A percentile compares a stretch with the other conserved stretches of the same genome.
These are phyloP conservation scores for Euplexia lucipara DNA, from an alignment of 2,888 invertebrate genomes.

Conservation along the genomic window DNA sequence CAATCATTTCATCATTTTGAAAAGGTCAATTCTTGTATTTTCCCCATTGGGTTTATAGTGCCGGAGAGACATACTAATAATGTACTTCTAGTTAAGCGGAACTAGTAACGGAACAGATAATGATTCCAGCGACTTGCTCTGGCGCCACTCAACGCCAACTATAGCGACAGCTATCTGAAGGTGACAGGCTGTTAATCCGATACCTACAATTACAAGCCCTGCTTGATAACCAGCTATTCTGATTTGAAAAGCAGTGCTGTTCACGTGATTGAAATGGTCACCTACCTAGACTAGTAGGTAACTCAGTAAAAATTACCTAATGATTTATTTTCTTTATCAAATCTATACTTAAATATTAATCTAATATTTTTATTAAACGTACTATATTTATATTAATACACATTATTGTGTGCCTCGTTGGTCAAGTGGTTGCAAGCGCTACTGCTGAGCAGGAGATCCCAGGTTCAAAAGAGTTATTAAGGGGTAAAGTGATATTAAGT, in stretches of 20 bases:
- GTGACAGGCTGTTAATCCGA: constrained; percentile 10
- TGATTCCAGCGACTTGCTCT: constrained; percentile 6
- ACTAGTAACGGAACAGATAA: constrained; percentile 25
- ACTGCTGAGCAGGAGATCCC: too few relatives aligned
- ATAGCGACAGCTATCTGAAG: constrained; percentile 10
- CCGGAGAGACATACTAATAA: background rate
- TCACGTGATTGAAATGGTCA: background rate
- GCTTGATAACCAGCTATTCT: constrained; percentile 15
- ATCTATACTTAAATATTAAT: too few relatives aligned
- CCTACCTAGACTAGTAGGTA: too few relatives aligned
- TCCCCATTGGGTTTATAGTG: background rate
- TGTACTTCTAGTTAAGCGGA: constrained; percentile 12
- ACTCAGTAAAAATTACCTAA: too few relatives aligned
- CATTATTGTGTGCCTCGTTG: too few relatives aligned
- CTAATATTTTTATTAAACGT: too few relatives aligned
- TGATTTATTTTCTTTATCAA: too few relatives aligned
- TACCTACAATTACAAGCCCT: constrained; percentile 1
- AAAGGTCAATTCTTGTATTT: background rate
- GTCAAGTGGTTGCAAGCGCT: too few relatives aligned
- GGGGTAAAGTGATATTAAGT: too few relatives aligned
- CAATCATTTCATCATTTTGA: background rate
- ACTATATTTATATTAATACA: too few relatives aligned
- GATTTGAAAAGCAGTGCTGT: background rate
- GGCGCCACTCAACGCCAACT: constrained; percentile 21
- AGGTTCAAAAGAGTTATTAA: too few relatives aligned